Percentiles rank a stretch among this genome's conserved stretches.
Conservation (phyloP, 1,140 invertebrate species). For the Heliconius himera region DNA sequence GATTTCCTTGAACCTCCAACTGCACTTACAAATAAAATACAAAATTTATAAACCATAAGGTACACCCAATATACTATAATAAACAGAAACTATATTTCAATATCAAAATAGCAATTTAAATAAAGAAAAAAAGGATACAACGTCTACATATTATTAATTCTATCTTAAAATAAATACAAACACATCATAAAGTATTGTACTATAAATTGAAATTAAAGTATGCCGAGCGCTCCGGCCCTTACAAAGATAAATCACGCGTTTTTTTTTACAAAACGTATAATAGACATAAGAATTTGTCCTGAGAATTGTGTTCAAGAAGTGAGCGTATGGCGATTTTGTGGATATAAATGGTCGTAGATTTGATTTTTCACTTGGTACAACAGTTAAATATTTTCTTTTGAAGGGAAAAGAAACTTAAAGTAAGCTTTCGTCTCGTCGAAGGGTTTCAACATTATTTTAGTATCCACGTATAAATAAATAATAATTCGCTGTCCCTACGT, state of each 20-base stretch:
- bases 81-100: not conserved
- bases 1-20: not conserved
- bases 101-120: not conserved
- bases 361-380: no score
- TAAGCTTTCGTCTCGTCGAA: no score
- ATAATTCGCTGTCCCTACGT: no score
- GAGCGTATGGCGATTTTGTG: not conserved
- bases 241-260: conserved; percentile 71
- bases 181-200: conserved; percentile 52
- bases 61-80: not conserved
- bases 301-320: conserved; percentile 42
- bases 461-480: no score
- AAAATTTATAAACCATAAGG: not conserved
- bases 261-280: conserved; percentile 71
- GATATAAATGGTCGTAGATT: no score
- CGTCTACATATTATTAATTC: conserved; percentile 52
- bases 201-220: conserved; percentile 80
- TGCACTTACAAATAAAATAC: not conserved
- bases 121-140: not conserved
- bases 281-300: conserved; percentile 60
- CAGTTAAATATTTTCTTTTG: no score
- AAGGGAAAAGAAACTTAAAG: no score
- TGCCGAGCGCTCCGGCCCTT: conserved; percentile 58
- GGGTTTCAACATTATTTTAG: no score
- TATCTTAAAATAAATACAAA: conserved; percentile 62